Base-by-base conservation (phyloP, 2,888 invertebrate species). In the Tricholauxania praeusta region DNA sequence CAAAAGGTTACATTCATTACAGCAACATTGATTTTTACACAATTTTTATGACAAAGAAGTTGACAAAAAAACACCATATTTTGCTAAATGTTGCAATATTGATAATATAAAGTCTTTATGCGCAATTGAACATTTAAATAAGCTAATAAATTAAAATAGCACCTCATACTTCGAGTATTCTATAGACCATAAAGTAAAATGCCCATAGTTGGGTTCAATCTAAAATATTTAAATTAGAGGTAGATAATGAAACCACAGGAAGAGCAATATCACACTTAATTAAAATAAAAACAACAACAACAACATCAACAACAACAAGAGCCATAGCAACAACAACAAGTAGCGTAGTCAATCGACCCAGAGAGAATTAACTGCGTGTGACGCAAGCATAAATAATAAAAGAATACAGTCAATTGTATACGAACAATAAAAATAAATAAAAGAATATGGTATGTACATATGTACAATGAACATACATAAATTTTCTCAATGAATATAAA, bases 361-460 rank as follows among this genome's bases (percentile, higher is more conserved):
- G 63, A 47, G 63, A 39, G 39, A 63, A 39, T 19, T 47, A 63
- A 63, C 63, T 32, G 39, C 63, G 39, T 39, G 63, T 48, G 19
- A 63, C 47, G 63, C 63, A 63, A 63, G 19, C 63, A 63, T 62
- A 63, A 63, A 63, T 47, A 63, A 63, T 47, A 63, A 48, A 63
- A 63, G 19, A 39, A 63, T 39, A 47, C 62, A 62, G 32, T 62
- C 32, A 62, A 62, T 39, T n/a, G 17, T 32, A 62, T 32, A 62
- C 3, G 32, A 62, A 62, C 32, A 62, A 62, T 39, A 62, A 62
- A 22, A 62, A 39, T 15, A 39, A 62, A 62, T 47, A 62, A 39
- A 39, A 4, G 39, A 39, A 10, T 10, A 39, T 39, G 3, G 28
- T 28, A 28, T 3, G 3, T 28, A 10, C 39, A 39, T 39, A 39